These are phyloP conservation scores for Coleophora flavipennella DNA, from an alignment of 2,888 invertebrate genomes.

Conservation along the genomic window DNA sequence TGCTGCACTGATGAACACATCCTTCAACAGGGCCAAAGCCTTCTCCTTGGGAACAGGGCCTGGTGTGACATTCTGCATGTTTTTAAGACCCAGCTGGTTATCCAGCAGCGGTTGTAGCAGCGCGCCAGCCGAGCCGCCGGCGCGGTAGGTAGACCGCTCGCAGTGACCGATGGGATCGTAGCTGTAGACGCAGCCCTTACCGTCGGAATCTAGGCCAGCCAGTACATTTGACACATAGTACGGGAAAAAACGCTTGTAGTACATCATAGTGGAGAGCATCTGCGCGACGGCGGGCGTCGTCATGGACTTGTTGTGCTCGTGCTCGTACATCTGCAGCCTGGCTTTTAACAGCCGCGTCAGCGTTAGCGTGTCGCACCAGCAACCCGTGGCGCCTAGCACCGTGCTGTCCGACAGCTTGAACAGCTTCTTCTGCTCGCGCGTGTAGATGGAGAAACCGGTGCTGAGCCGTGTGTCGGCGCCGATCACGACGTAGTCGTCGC, in stretches of 20 bases:
- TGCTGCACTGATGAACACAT: constrained; percentile 97
- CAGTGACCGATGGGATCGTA: constrained; percentile 99
- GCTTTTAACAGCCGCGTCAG: constrained; percentile 87
- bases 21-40: constrained; percentile 89
- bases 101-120: constrained; percentile 95
- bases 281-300: constrained; percentile 94
- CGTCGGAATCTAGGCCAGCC: constrained; percentile 93
- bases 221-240: constrained; percentile 97
- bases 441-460: constrained; percentile 91
- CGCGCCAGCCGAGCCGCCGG: constrained; percentile 92
- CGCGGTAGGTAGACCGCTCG: constrained; percentile 86
- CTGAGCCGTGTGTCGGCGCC: constrained; percentile 96
- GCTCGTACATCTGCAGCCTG: constrained; percentile 94
- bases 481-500: constrained; percentile 94
- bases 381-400: constrained; percentile 95
- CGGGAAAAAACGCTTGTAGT: constrained; percentile 98
- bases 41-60: constrained; percentile 82
- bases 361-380: constrained; percentile 97
- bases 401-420: constrained; percentile 86
- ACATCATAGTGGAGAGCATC: constrained; percentile 95
- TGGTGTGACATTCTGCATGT: constrained; percentile 80
- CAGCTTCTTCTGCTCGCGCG: constrained; percentile 90
- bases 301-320: constrained; percentile 95
- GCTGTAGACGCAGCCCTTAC: constrained; percentile 94
- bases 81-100: constrained; percentile 94